Evolutionary conservation across 2,888 invertebrate species (phyloP).

Genomic region (Pseudolycoriella hygida): DNA sequence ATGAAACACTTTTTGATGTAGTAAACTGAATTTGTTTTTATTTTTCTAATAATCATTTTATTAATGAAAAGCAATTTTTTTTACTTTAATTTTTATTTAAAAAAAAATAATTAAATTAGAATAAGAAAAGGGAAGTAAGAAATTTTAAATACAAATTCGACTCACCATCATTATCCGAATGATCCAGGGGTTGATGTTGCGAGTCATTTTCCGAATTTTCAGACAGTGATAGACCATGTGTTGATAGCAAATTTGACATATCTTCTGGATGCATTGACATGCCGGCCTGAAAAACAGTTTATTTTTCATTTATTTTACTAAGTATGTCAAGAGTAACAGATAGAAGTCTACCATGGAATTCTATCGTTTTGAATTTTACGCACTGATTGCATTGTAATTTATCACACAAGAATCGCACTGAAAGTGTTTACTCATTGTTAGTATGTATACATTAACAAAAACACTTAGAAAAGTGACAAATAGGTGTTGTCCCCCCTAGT

Average conservation of each 20-base stretch:
- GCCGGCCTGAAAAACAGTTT: slow-evolving; percentile 10
- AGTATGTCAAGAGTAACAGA: too few species aligned
- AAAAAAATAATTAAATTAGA: slow-evolving; percentile 9
- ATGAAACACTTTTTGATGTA: slow-evolving; percentile 10
- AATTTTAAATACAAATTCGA: slow-evolving; percentile 12
- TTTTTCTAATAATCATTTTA: slow-evolving; percentile 3
- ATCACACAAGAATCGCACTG: too few species aligned
- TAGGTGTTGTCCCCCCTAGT: too few species aligned
- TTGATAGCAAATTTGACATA: slow-evolving; percentile 42
- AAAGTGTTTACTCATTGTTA: too few species aligned
- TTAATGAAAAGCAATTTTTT: not conserved
- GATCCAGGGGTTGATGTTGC: slow-evolving; percentile 43
- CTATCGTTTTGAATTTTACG: too few species aligned
- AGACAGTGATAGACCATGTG: slow-evolving; percentile 42
- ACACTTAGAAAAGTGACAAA: too few species aligned
- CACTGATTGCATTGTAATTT: too few species aligned
- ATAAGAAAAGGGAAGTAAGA: too few species aligned
- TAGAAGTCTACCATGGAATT: too few species aligned
- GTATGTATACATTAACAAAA: too few species aligned
- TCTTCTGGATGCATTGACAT: slow-evolving; percentile 34
- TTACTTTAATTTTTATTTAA: slow-evolving; percentile 6
- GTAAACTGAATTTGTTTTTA: slow-evolving; percentile 6
- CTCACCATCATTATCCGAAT: slow-evolving; percentile 60
- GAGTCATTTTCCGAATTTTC: slow-evolving; percentile 31
- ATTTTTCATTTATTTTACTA: too few species aligned